Base-by-base conservation (phyloP, 2,797 vertebrate species). In the Sebastes baramenuke region DNA sequence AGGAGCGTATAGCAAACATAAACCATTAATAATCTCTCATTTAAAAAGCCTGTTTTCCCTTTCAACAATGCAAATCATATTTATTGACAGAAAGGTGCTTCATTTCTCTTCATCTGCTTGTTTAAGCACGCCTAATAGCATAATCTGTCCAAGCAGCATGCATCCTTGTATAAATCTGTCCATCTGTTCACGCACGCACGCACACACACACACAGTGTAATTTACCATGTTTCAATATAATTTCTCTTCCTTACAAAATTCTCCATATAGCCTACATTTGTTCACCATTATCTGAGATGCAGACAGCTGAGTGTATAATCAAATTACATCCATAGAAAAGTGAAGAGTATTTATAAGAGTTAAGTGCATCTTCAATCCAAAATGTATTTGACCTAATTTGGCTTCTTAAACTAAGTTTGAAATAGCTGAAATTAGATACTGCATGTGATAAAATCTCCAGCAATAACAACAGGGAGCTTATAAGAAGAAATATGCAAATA, bases 361-460 rank as follows among this genome's bases (percentile, higher is more conserved):
- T 87, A 94, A 95, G 94, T 90, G 94, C 93, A 88, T 91, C 73
- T 93, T 85, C 29, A 84, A 80, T 79, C 79, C 38, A 8, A 4
- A 22, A 74, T 77, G 72, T 65, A 66, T 80, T 75, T 34, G 4
- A 80, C 61, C 72, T 69, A 81, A 86, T 68, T 79, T 75, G 67
- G 55, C 56, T 74, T 83, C 72, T 83, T 72, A 69, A 88, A 86
- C 81, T 61, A 80, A 66, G 54, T 81, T 78, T 75, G 58, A 89
- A 87, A 82, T 61, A 67, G 49, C 69, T n/a, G 67, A 83, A 82
- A 87, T 79, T 58, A 32, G 79, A 88, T 81, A 77, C 85, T 73
- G 85, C 84, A 71, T 38, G 72, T 86, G 84, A 88, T 81, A 84
- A 85, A 84, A 84, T 85, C 78, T 82, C 52, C 49, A 81, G 59